Base-by-base conservation (phyloP, 2,797 vertebrate species). In the Anguilla pacifica region DNA sequence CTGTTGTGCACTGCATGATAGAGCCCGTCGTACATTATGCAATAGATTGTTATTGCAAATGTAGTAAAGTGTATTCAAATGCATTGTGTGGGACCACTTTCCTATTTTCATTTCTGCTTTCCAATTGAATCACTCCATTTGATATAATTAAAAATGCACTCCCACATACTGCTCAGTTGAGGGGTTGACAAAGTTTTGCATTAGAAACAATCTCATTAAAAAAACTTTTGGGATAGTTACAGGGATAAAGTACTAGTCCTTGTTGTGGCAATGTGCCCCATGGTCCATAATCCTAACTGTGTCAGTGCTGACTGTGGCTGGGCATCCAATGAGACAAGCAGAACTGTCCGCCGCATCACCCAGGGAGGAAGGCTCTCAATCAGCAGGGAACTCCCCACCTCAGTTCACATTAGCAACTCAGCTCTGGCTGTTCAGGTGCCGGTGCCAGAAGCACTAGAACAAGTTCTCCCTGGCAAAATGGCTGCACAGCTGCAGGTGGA, bases 1-100 rank as follows among this genome's bases (percentile, higher is more conserved):
- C 39, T 59, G 83, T 89, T 83, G 89, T 88, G 88, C 83, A 87
- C 86, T 57, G 86, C 85, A 64, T 83, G 39, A 83, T 53, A 89
- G 83, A 39, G 17, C 74, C 15, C 85, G 39, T 2, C 17, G 0
- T 35, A 61, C 55, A 79, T 87, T 57, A 39, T 81, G 61, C 35
- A 82, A 85, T 84, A 57, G 19, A 84, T 79, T 43, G 49, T 83
- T 39, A 87, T 55, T 51, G 57, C 85, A 90, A 89, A 90, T 90
- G 89, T 55, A 83, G 74, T 88, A 89, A 43, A 84, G 86, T 85
- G 53, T 83, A 85, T 70, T 72, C 74, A 85, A 13, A 83, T 85
- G 79, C 86, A 89, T 86, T 85, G 83, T 87, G 89, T 28, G 83
- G 2, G 83, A 31, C 46, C 17, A 55, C 51, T 35, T 6, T 31